Evolutionary conservation across 2,797 vertebrate species (phyloP).

Genomic region (Microcaecilia unicolor): DNA sequence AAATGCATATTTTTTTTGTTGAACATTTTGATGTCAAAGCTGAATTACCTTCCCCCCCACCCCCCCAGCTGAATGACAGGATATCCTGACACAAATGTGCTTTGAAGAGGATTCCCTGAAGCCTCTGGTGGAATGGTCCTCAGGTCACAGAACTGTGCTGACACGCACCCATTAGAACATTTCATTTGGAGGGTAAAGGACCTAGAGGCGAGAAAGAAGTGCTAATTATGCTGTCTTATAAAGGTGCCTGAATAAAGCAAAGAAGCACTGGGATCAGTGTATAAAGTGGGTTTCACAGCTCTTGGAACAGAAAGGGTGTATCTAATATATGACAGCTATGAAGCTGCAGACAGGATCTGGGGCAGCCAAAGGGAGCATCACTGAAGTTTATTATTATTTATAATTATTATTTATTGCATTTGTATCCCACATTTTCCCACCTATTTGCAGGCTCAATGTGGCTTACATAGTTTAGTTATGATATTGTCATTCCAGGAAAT

Average conservation of each 20-base stretch:
- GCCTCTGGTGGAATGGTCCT: conserved; percentile 8
- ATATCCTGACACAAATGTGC: conserved; percentile 43
- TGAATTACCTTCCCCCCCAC: conserved; percentile 28
- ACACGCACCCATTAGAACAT: conserved; percentile 13
- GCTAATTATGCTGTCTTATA: background rate
- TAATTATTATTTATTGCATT: too few relatives aligned
- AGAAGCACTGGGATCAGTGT: background rate
- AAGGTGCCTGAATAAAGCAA: background rate
- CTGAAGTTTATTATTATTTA: too few relatives aligned
- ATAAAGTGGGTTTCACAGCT: background rate
- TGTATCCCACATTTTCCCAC: too few relatives aligned
- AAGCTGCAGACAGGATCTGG: background rate
- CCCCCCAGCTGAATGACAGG: conserved; percentile 45
- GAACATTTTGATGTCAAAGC: conserved; percentile 10
- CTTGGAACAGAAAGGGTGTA: accelerated
- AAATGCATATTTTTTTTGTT: conserved; percentile 7
- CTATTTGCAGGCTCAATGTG: too few relatives aligned
- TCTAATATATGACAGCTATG: background rate
- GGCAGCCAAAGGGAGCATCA: background rate
- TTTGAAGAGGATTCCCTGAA: conserved; percentile 13
- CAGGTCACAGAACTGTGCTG: conserved; percentile 10
- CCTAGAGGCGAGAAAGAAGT: background rate
- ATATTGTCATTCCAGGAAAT: too few relatives aligned
- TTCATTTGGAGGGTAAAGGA: background rate
- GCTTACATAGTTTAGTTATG: too few relatives aligned